Evolutionary conservation across 1,140 invertebrate species (phyloP).

Genomic region (Cepaea nemoralis): DNA sequence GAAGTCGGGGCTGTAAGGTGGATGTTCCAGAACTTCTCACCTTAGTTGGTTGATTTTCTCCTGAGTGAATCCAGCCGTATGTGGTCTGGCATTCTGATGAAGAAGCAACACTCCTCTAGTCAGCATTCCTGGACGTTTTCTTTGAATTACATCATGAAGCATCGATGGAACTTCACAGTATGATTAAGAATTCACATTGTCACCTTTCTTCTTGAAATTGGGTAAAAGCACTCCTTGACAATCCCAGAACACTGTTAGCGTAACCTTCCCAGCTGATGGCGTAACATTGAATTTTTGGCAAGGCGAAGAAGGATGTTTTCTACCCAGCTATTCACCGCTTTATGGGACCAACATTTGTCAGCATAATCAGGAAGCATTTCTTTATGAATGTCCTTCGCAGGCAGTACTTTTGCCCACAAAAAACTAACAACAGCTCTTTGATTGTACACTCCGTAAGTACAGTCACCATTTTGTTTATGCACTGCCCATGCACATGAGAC

Average conservation of each 20-base stretch:
- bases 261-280: too few relatives aligned
- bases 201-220: not conserved
- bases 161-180: slow-evolving; percentile 2
- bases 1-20: not conserved
- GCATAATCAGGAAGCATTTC: too few relatives aligned
- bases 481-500: too few relatives aligned
- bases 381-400: too few relatives aligned
- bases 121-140: not conserved
- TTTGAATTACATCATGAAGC: not conserved
- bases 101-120: not conserved
- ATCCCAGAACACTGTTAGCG: not conserved
- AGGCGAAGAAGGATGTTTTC: too few relatives aligned
- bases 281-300: too few relatives aligned
- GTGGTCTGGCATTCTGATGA: not conserved
- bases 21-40: not conserved
- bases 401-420: too few relatives aligned
- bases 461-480: too few relatives aligned
- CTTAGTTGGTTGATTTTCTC: not conserved
- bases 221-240: not conserved
- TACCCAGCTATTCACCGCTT: too few relatives aligned
- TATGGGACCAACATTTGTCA: too few relatives aligned
- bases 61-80: not conserved
- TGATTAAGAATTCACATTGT: not conserved
- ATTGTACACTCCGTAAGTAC: too few relatives aligned
- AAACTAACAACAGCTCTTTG: too few relatives aligned